Percentiles rank a stretch among this genome's conserved stretches.
These are phyloP conservation scores for Colaptes auratus DNA, from an alignment of 2,113 vertebrate genomes.

Conservation along the genomic window DNA sequence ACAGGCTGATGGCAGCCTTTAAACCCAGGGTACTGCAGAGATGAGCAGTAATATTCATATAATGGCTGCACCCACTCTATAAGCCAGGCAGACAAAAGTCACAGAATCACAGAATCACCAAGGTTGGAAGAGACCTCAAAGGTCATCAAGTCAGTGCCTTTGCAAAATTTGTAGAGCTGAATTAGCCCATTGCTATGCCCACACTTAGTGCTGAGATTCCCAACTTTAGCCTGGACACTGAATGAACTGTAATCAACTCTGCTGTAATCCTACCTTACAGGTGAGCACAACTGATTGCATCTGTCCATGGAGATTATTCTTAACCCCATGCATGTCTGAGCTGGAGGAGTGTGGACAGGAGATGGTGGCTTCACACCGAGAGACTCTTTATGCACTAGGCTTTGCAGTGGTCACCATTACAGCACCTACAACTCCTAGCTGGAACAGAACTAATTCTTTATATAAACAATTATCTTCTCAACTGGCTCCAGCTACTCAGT, in stretches of 20 bases:
- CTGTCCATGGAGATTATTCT: neutral
- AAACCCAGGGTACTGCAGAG: neutral
- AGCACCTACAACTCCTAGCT: neutral
- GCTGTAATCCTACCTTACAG: neutral
- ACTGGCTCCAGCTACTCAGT: neutral
- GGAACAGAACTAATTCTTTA: accelerated
- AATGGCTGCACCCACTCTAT: neutral
- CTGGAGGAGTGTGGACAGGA: accelerated
- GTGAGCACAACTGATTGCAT: neutral
- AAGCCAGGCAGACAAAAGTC: neutral
- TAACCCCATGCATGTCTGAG: neutral
- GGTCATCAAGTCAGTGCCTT: neutral
- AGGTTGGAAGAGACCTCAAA: too few species aligned
- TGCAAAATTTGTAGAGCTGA: neutral
- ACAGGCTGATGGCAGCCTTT: neutral
- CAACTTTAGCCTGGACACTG: neutral
- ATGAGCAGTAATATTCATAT: neutral
- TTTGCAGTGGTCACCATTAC: neutral
- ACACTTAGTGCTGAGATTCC: neutral
- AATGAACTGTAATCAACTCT: neutral
- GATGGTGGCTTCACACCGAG: neutral
- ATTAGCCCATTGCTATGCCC: neutral
- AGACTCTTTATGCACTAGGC: neutral
- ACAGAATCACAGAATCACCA: too few species aligned
- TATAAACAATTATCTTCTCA: neutral